Evolutionary conservation across 1,140 invertebrate species (phyloP).

Genomic region (Danaus plexippus): DNA sequence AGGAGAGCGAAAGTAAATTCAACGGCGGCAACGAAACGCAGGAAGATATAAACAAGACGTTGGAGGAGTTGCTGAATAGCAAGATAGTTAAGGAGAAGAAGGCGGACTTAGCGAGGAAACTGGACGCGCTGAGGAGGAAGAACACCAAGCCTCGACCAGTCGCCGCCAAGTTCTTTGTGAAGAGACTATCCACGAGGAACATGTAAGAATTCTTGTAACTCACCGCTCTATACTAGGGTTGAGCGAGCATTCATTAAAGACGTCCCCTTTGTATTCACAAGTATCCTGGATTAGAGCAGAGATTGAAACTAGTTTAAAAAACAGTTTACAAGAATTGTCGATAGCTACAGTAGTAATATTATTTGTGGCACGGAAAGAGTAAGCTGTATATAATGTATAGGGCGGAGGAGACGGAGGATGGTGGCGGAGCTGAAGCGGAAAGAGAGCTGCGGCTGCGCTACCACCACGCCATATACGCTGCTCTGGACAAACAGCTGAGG

Average conservation of each 20-base stretch:
- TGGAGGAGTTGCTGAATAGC: slow-evolving; percentile 82
- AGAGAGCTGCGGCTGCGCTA: slow-evolving; percentile 87
- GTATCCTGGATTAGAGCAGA: too few relatives aligned
- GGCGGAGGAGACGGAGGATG: slow-evolving; percentile 57
- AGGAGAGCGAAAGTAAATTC: slow-evolving; percentile 33
- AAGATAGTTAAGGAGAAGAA: slow-evolving; percentile 88
- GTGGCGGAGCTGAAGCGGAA: slow-evolving; percentile 79
- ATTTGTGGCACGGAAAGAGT: too few relatives aligned
- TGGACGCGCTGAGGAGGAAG: slow-evolving; percentile 87
- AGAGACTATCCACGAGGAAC: slow-evolving; percentile 85
- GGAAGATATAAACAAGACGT: slow-evolving; percentile 72
- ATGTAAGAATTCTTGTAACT: slow-evolving; percentile 76
- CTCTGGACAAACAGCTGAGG: slow-evolving; percentile 85
- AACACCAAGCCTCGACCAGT: slow-evolving; percentile 81
- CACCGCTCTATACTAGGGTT: too few relatives aligned
- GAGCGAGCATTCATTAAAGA: too few relatives aligned
- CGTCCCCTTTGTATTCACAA: too few relatives aligned
- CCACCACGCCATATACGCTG: slow-evolving; percentile 82
- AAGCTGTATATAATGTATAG: slow-evolving; percentile 24
- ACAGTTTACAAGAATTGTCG: too few relatives aligned
- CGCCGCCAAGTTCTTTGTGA: slow-evolving; percentile 83
- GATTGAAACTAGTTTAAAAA: too few relatives aligned
- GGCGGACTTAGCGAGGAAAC: slow-evolving; percentile 88
- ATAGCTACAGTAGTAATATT: too few relatives aligned
- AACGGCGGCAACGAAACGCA: slow-evolving; percentile 54